Evolutionary conservation across 2,888 invertebrate genomes (phyloP).

Genomic region (Bugula neritina): DNA sequence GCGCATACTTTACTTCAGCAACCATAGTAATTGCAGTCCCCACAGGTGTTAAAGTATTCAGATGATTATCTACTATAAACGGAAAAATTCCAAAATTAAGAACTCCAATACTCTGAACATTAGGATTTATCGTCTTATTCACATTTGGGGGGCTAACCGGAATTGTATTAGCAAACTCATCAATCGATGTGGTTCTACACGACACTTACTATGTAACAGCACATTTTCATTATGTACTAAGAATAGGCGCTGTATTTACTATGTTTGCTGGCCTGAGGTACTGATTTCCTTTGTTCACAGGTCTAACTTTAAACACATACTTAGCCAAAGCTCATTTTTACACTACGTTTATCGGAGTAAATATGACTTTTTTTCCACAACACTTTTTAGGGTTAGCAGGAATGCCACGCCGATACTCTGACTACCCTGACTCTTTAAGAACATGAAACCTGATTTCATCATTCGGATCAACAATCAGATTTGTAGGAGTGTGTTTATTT

Average conservation of each 20-base stretch:
- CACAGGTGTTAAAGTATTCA: conserved; percentile 77
- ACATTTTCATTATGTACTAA: conserved; percentile 75
- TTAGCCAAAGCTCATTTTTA: conserved; percentile 66
- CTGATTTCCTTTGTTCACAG: conserved; percentile 67
- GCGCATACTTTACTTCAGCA: conserved; percentile 76
- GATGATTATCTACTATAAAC: conserved; percentile 57
- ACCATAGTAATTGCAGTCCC: conserved; percentile 82
- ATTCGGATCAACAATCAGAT: conserved; percentile 35
- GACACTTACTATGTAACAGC: conserved; percentile 80
- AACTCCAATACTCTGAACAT: conserved; percentile 61
- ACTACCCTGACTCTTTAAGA: conserved; percentile 63
- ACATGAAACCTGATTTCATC: conserved; percentile 37
- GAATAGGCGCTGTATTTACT: conserved; percentile 73
- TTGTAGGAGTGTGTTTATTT: conserved; percentile 34
- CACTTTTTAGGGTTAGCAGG: conserved; percentile 68
- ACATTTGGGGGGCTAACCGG: conserved; percentile 63
- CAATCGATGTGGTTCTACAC: conserved; percentile 70
- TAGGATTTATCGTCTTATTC: conserved; percentile 74
- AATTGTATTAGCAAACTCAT: conserved; percentile 61
- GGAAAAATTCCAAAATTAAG: conserved; percentile 30
- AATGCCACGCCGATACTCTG: conserved; percentile 71
- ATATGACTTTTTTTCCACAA: conserved; percentile 74
- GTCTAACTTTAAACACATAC: conserved; percentile 60
- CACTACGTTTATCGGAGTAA: conserved; percentile 68
- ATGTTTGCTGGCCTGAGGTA: conserved; percentile 69